Percentiles rank a stretch among this genome's conserved stretches.
Evolutionary conservation across 1,140 invertebrate genomes (phyloP).

Genomic region (Hyles euphorbiae): DNA sequence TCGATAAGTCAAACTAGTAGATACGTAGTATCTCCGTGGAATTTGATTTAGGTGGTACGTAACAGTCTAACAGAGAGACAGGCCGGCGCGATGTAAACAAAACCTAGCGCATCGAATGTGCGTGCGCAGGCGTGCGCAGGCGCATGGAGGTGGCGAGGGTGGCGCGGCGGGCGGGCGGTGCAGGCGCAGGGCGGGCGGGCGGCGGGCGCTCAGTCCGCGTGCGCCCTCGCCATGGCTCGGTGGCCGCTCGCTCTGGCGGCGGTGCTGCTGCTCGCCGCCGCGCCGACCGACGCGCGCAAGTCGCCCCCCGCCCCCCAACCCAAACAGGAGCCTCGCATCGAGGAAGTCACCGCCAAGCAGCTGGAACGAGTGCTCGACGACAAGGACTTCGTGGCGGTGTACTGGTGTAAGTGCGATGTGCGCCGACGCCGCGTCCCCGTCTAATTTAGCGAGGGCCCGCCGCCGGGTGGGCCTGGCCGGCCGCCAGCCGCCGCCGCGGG

Average conservation of each 20-base stretch:
- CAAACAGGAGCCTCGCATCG: slow-evolving; percentile 85
- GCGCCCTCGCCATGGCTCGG: slow-evolving; percentile 75
- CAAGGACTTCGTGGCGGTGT: slow-evolving; percentile 95
- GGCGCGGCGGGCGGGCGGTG: slow-evolving; percentile 51
- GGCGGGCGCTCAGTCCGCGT: slow-evolving; percentile 58
- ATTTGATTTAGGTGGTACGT: not conserved
- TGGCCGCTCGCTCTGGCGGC: slow-evolving; percentile 71
- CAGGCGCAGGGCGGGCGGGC: slow-evolving; percentile 25
- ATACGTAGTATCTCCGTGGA: too few relatives aligned
- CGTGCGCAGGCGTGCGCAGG: slow-evolving; percentile 9
- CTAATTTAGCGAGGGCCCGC: slow-evolving; percentile 15
- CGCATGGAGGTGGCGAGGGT: slow-evolving; percentile 31
- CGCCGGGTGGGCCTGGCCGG: slow-evolving; percentile 34
- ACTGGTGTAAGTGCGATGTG: slow-evolving; percentile 91
- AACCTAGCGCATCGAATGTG: not conserved
- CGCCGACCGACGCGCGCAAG: slow-evolving; percentile 60
- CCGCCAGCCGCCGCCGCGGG: slow-evolving; percentile 29
- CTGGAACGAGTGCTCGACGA: slow-evolving; percentile 90
- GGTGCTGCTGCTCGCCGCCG: slow-evolving; percentile 47
- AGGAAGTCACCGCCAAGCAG: slow-evolving; percentile 94
- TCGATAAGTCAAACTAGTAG: too few relatives aligned
- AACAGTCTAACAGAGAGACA: not conserved
- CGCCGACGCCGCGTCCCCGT: slow-evolving; percentile 10
- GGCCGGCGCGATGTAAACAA: slow-evolving; percentile 6
- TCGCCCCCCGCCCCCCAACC: slow-evolving; percentile 41